These are phyloP conservation scores for Bolborhynchus lineola DNA, from an alignment of 2,113 vertebrate species.

Conservation along the genomic window DNA sequence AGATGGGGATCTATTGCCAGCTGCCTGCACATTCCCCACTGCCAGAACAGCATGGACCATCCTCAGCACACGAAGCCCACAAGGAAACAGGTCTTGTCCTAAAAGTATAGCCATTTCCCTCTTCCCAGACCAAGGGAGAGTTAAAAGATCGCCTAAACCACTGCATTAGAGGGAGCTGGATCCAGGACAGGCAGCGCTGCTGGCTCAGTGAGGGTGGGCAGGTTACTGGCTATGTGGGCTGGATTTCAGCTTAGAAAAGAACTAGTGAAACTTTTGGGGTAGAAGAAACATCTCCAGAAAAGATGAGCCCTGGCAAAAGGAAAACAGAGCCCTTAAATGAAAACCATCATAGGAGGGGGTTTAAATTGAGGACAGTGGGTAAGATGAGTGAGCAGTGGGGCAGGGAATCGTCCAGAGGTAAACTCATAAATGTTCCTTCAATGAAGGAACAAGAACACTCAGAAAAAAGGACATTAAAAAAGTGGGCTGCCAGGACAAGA, in stretches of 20 bases:
- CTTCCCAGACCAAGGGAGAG: neutral
- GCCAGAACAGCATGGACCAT: neutral
- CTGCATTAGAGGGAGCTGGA: neutral
- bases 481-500: neutral
- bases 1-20: neutral
- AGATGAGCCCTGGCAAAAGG: neutral
- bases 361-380: neutral
- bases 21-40: neutral
- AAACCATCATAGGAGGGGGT: neutral
- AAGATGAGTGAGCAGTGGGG: neutral
- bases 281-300: neutral
- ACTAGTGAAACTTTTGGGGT: neutral
- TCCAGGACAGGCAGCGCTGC: neutral
- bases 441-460: neutral
- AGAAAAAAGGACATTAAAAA: neutral
- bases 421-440: neutral
- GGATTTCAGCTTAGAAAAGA: neutral
- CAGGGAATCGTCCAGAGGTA: neutral
- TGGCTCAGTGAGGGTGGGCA: neutral
- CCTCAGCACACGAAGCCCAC: neutral
- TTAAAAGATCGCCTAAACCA: neutral
- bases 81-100: neutral
- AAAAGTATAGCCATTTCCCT: neutral
- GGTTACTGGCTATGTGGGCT: neutral
- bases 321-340: neutral